Conservation (phyloP, 1,140 invertebrate genomes). For the Temnothorax curvispinosus region DNA sequence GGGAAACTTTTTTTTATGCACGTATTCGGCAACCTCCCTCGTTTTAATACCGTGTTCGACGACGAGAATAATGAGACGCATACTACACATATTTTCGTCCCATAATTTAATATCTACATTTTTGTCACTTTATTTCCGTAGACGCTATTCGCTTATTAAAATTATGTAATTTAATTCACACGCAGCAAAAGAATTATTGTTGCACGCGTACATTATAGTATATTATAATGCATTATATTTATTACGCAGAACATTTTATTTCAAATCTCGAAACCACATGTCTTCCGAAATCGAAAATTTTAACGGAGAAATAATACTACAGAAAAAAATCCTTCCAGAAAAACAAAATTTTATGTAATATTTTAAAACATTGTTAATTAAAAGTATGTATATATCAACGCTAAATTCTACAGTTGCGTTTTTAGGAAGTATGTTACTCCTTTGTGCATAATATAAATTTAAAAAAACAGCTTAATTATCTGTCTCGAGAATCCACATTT, state of each 20-base stretch:
- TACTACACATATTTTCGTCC: constrained; percentile 37
- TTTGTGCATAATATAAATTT: constrained; percentile 14
- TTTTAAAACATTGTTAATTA: constrained; percentile 26
- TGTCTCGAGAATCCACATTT: constrained; percentile 48
- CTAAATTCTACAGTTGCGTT: neutral
- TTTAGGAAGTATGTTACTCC: neutral
- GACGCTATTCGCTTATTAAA: constrained; percentile 39
- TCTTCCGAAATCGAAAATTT: neutral
- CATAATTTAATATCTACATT: constrained; percentile 53
- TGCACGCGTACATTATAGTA: neutral
- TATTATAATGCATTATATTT: constrained; percentile 26
- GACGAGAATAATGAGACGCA: constrained; percentile 33
- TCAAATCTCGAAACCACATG: neutral
- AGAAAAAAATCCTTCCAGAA: neutral
- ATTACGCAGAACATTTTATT: constrained; percentile 7
- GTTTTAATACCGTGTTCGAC: constrained; percentile 34
- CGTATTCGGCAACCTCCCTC: neutral
- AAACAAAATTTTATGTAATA: constrained; percentile 12
- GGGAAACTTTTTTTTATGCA: neutral
- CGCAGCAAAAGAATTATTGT: neutral
- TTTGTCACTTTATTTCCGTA: constrained; percentile 26
- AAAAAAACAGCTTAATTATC: constrained; percentile 41
- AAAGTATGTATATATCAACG: constrained; percentile 20
- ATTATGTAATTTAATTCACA: constrained; percentile 19
- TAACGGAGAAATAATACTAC: neutral